Base-by-base conservation (phyloP, 2,113 vertebrate species). In the Picathartes gymnocephalus region DNA sequence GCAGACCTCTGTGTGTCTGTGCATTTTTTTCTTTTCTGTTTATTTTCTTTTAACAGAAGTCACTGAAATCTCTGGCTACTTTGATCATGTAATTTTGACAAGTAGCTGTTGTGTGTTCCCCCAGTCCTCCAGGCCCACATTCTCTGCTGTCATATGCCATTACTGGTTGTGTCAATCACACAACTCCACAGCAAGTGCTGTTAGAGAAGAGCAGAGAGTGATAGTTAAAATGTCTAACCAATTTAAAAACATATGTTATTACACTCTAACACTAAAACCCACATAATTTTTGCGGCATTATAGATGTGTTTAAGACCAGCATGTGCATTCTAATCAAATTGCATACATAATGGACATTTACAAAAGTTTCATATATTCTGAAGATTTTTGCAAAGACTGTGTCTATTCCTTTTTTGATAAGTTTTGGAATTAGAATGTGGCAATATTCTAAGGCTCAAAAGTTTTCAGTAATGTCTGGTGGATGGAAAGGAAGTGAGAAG, bases 71-170 rank as follows among this genome's bases (percentile, higher is more conserved):
- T 79, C 81, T 83, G n/a, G 28, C 35, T 94, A 70, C 92, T 97
- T 97, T 96, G 90, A 95, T 97, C 53, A 79, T 2, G 3, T 11
- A 17, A 58, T 78, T 95, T 87, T 96, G 78, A 95, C 77, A 93
- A 88, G 50, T 50, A 89, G 20, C 4, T 84, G 96, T 94, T 93
- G 17, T 92, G 96, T 90, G 28, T 70, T 90, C 60, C 53, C 81
- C 21, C 30, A 23, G 47, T 82, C 81, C 79, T 95, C 33, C 50
- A 89, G 66, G 58, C 61, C 51, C 86, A 62, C 17, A 19, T 35
- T 91, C 51, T 95, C 37, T 90, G 23, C 90, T 84, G 65, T 81
- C 81, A 78, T 86, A 50, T 93, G 71, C 74, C 81, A 85, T 53
- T 86, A 13, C 47, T 88, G 68, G 13, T 94, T 86, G 57, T 89